Conservation (phyloP, 2,797 vertebrate species). For the Peromyscus attwateri region DNA sequence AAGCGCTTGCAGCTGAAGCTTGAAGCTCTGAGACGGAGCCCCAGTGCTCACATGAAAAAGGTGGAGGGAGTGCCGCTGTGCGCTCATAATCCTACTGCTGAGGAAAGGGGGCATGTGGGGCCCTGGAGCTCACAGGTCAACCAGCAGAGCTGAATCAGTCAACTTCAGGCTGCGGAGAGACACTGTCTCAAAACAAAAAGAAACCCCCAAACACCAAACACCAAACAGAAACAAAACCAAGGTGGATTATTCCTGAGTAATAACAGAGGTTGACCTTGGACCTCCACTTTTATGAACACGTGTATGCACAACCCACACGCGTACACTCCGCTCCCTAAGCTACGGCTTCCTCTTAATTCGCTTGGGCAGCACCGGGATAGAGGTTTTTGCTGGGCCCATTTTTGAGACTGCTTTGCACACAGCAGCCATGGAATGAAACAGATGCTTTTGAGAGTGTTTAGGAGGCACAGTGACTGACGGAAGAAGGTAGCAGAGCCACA, state of each 20-base stretch:
- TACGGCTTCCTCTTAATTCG: background rate
- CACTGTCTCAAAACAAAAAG: background rate
- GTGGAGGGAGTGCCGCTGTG: background rate
- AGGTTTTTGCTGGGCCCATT: background rate
- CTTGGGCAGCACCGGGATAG: background rate
- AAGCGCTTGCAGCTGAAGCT: background rate
- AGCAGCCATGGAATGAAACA: background rate
- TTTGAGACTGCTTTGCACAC: background rate
- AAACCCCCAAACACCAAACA: background rate
- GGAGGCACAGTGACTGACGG: background rate
- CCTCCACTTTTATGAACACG: background rate
- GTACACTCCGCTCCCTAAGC: background rate
- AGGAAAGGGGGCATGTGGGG: background rate
- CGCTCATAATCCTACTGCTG: background rate
- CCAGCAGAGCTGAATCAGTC: background rate
- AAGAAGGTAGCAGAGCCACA: background rate
- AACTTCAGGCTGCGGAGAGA: background rate
- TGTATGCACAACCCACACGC: background rate
- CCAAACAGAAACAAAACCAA: background rate
- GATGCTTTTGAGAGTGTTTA: constrained; percentile 32
- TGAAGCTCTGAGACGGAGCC: background rate
- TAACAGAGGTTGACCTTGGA: background rate
- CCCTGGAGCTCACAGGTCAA: background rate
- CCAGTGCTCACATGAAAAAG: background rate
- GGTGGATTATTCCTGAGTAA: background rate